A percentile compares a stretch with the other conserved stretches of the same genome.
Conservation (phyloP, 1,140 invertebrate genomes). For the Carcinoscorpius rotundicauda region DNA sequence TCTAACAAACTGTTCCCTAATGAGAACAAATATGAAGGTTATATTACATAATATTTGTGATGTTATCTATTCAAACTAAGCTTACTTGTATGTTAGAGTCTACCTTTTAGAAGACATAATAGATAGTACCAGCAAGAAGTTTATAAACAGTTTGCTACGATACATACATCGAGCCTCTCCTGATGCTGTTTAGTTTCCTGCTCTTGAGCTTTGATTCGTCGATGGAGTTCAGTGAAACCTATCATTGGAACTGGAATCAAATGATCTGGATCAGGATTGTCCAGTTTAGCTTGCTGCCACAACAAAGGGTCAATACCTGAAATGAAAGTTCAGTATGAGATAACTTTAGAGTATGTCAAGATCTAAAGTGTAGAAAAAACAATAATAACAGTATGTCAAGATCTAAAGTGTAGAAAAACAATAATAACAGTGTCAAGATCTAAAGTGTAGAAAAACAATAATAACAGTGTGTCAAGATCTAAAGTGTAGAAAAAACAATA, state of each 20-base stretch:
- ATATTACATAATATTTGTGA: no score
- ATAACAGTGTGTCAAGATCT: no score
- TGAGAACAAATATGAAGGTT: no score
- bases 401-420: slow-evolving; percentile 5
- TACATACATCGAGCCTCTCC: slow-evolving; percentile 49
- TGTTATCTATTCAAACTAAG: slow-evolving; percentile 9
- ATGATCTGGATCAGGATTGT: slow-evolving; percentile 79
- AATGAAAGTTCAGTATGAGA: neutral
- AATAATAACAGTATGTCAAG: neutral
- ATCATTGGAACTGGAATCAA: slow-evolving; percentile 87
- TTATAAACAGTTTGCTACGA: neutral
- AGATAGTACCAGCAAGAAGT: slow-evolving; percentile 14
- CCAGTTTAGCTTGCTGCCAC: slow-evolving; percentile 67
- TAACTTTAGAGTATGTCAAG: no score
- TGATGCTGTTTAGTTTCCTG: slow-evolving; percentile 65
- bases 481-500: no score
- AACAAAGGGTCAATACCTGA: slow-evolving; percentile 40
- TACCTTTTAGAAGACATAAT: slow-evolving; percentile 10
- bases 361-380: no score
- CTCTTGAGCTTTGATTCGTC: slow-evolving; percentile 62
- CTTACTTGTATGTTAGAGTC: slow-evolving; percentile 6
- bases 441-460: neutral
- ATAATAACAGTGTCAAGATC: neutral
- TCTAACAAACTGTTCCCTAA: no score
- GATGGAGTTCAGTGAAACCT: slow-evolving; percentile 72